phyloP scores from a whole-genome alignment of 23 tunicate genomes.

The Clavelina lepadiformis region DNA sequence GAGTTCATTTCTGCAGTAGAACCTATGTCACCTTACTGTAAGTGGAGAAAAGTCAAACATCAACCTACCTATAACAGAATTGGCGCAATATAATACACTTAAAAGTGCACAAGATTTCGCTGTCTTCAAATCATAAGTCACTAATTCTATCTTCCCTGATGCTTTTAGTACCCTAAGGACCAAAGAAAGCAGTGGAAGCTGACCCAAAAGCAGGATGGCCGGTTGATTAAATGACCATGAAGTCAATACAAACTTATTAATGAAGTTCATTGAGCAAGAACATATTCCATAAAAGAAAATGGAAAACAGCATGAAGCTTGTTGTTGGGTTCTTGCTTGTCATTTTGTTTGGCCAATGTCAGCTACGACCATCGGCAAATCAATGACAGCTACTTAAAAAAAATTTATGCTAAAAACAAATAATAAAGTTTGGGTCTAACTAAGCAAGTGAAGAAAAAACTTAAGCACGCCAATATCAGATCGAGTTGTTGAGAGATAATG shows the following conservation, averaged over 20 bases:
- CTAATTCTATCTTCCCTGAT: slow-evolving; percentile 13
- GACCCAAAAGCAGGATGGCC: slow-evolving; percentile 33
- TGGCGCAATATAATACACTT: slow-evolving; percentile 45
- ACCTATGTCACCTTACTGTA: background rate
- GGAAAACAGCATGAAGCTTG: slow-evolving; percentile 40
- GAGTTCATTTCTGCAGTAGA: too few species aligned
- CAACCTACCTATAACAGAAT: slow-evolving; percentile 51
- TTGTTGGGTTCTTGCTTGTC: too few species aligned
- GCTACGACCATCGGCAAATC: too few species aligned
- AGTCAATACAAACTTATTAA: slow-evolving; percentile 60
- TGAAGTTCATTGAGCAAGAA: slow-evolving; percentile 91
- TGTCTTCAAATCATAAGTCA: slow-evolving; percentile 18
- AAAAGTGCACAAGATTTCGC: slow-evolving; percentile 35
- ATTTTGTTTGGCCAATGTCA: too few species aligned
- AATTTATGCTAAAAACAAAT: too few species aligned
- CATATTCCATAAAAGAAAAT: slow-evolving; percentile 76
- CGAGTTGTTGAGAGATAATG: too few species aligned
- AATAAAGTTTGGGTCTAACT: too few species aligned
- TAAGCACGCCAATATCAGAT: too few species aligned
- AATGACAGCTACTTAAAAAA: too few species aligned
- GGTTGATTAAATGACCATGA: slow-evolving; percentile 57
- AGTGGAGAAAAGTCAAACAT: background rate
- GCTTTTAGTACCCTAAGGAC: slow-evolving; percentile 24
- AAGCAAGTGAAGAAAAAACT: too few species aligned
- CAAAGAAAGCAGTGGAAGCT: slow-evolving; percentile 24